phyloP scores from a whole-genome alignment of 2,888 invertebrate genomes.

The Habroteleia sp. region DNA sequence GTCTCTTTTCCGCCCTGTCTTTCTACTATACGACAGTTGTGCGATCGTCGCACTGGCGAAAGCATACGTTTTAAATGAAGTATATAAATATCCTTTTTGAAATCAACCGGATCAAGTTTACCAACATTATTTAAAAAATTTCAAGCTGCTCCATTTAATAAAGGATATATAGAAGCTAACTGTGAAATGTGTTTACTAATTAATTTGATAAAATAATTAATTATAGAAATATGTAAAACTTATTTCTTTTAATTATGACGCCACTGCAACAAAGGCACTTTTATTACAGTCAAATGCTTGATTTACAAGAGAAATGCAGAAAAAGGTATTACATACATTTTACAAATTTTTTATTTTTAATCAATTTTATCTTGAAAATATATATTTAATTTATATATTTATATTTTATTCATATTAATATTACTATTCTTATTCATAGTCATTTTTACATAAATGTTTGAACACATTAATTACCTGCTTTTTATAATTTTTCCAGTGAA shows the following conservation, averaged over 20 bases:
- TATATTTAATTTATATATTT: not conserved
- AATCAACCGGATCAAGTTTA: too few species aligned
- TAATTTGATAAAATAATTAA: conserved; percentile 2
- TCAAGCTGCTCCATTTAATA: too few species aligned
- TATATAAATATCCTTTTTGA: not conserved
- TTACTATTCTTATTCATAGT: too few species aligned
- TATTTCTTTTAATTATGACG: conserved; percentile 56
- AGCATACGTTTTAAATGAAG: conserved; percentile 8
- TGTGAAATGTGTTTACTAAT: not conserved
- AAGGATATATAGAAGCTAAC: too few species aligned
- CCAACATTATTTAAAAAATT: not conserved
- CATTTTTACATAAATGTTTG: too few species aligned
- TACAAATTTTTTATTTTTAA: too few species aligned
- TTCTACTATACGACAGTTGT: conserved; percentile 42
- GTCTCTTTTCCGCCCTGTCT: conserved; percentile 32
- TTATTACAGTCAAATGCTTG: conserved; percentile 76
- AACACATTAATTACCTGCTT: too few species aligned
- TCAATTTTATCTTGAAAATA: too few species aligned
- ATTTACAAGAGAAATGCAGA: conserved; percentile 76
- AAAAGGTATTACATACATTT: conserved; percentile 76
- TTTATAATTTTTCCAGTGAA: conserved; percentile 73
- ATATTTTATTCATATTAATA: too few species aligned
- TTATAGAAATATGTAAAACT: conserved; percentile 7
- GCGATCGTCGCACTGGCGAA: conserved; percentile 25
- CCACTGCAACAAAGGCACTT: conserved; percentile 69